Evolutionary conservation across 2,888 invertebrate species (phyloP).

Genomic region (Ecdyonurus torrentis): DNA sequence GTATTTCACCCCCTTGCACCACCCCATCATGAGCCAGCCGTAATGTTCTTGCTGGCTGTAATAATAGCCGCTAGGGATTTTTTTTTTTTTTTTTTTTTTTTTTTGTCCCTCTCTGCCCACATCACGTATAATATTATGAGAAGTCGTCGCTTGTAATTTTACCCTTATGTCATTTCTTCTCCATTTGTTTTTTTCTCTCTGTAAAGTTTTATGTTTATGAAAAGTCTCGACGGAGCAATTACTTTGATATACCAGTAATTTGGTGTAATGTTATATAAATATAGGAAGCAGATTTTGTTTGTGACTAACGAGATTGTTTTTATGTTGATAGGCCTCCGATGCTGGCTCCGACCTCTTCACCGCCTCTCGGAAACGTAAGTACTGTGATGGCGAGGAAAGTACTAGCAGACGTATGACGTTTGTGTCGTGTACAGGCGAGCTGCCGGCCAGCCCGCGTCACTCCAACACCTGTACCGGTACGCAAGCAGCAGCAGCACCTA

Average conservation of each 20-base stretch:
- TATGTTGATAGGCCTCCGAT: conserved; percentile 48
- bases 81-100: too few relatives aligned
- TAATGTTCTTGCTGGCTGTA: not conserved
- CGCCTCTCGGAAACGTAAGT: conserved; percentile 38
- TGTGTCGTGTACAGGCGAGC: conserved; percentile 5
- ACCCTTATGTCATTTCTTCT: not conserved
- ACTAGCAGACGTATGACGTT: conserved; percentile 4
- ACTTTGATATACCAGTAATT: not conserved
- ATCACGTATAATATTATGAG: not conserved
- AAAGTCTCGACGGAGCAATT: not conserved
- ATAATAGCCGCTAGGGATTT: not conserved
- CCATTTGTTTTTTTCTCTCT: too few relatives aligned
- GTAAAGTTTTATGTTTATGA: not conserved
- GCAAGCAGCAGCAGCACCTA: conserved; percentile 40
- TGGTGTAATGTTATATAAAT: too few relatives aligned
- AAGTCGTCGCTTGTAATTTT: not conserved
- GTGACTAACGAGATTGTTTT: conserved; percentile 12
- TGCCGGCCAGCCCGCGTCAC: conserved; percentile 7
- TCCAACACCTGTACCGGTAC: conserved; percentile 7
- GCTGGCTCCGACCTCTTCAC: conserved; percentile 54
- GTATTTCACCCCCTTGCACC: too few relatives aligned
- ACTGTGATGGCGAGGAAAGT: conserved; percentile 5
- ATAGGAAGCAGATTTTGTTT: too few relatives aligned
- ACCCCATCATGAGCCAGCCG: too few relatives aligned
- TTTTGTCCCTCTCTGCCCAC: not conserved